These are phyloP conservation scores for Cheilosia variabilis DNA, from an alignment of 2,888 invertebrate genomes.

Conservation along the genomic window DNA sequence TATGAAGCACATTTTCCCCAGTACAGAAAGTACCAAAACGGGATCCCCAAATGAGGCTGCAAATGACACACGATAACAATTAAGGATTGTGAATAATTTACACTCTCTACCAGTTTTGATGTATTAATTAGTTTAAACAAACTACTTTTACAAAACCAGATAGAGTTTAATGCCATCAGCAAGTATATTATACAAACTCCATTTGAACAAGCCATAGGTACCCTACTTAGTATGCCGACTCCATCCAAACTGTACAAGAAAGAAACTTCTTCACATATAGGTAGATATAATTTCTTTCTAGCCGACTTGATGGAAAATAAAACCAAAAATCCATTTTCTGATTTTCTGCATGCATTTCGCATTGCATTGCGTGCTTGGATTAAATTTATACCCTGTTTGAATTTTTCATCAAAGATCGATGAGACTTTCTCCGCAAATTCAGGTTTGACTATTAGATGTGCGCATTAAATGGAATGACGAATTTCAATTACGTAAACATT, in stretches of 20 bases:
- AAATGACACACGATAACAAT: no score
- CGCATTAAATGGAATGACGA: neutral
- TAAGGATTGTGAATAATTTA: no score
- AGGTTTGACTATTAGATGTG: constrained; percentile 42
- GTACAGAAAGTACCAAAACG: no score
- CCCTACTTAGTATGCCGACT: constrained; percentile 5
- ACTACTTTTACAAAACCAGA: neutral
- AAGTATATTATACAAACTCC: neutral
- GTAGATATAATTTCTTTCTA: neutral
- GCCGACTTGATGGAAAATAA: constrained; percentile 16
- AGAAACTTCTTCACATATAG: neutral
- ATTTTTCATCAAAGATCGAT: constrained; percentile 2
- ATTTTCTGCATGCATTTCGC: constrained; percentile 29
- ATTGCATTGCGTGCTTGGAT: constrained; percentile 37
- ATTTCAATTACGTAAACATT: constrained; percentile 43
- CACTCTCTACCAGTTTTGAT: no score
- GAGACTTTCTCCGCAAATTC: constrained; percentile 53
- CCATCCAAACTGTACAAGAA: neutral
- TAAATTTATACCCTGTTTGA: constrained; percentile 15
- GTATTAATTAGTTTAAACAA: no score
- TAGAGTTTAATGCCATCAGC: neutral
- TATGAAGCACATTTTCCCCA: no score
- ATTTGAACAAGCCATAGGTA: neutral
- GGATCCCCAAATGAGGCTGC: no score
- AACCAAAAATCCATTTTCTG: constrained; percentile 20